Evolutionary conservation across 2,888 invertebrate genomes (phyloP).

Genomic region (Molorchus minor): DNA sequence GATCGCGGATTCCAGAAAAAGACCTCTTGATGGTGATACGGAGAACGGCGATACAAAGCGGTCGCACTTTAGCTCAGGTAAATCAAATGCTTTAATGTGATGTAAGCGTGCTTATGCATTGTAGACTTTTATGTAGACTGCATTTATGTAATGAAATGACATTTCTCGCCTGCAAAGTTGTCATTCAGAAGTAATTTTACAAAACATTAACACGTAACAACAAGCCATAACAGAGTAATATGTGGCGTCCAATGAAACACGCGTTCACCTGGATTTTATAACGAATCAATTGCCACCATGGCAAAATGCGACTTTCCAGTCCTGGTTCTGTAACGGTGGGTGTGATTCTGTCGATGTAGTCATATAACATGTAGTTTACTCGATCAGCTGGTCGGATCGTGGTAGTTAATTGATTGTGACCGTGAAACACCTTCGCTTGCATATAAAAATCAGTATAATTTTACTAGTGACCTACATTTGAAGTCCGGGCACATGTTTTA

Average conservation of each 20-base stretch:
- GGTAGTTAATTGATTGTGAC: conserved; percentile 34
- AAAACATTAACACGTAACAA: neutral
- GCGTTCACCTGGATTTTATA: conserved; percentile 7
- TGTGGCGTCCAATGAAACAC: neutral
- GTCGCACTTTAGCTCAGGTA: conserved; percentile 92
- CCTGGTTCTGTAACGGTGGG: conserved; percentile 6
- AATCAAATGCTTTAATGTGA: conserved; percentile 52
- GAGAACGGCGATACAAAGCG: conserved; percentile 90
- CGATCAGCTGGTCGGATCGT: conserved; percentile 45
- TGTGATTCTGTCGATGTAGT: conserved; percentile 25
- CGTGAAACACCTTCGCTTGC: conserved; percentile 17
- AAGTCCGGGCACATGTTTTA: conserved; percentile 6
- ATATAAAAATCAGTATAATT: conserved; percentile 1
- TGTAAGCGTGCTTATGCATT: conserved; percentile 21
- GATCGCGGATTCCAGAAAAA: conserved; percentile 89
- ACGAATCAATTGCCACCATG: conserved; percentile 14
- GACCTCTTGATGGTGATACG: conserved; percentile 86
- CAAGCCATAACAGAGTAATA: neutral
- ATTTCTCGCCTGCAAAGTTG: conserved; percentile 25
- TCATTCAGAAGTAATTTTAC: neutral
- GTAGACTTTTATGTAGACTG: conserved; percentile 16
- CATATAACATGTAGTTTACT: conserved; percentile 13
- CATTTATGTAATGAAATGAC: conserved; percentile 13
- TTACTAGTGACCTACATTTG: conserved; percentile 6
- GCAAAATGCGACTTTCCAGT: conserved; percentile 20